Base-by-base conservation (phyloP, 2,797 vertebrate species). In the Chiroxiphia lanceolata region DNA sequence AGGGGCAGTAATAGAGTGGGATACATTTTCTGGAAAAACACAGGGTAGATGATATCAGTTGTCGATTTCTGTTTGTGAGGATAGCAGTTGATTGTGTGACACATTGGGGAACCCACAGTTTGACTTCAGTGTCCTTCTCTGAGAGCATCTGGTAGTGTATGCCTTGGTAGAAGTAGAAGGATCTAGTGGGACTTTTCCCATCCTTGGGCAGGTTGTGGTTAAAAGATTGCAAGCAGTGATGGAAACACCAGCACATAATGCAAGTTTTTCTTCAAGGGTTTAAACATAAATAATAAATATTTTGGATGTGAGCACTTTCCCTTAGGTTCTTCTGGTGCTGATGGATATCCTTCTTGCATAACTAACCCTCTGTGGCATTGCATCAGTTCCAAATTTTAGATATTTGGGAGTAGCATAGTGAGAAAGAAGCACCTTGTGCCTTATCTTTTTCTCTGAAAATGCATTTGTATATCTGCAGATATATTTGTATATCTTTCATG, bases 21-120 rank as follows among this genome's bases (percentile, higher is more conserved):
- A 69, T 83, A n/a, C 1, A 0, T 60, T 69, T 87, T 75, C 33
- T 78, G 63, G 25, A 29, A 75, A 22, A 75, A n/a, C 29, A 61
- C 6, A 20, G 33, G 26, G 23, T 26, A 45, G 33, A 21, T 74
- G 27, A 33, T 74, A 34, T 40, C 19, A 67, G 1, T 68, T 93
- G 57, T 36, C 9, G 48, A 85, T 42, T 63, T 78, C 22, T 78
- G 1, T 83, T 78, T 53, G 38, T 38, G 50, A 68, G 50, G 15
- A 48, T 48, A 50, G 64, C 44, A 47, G 47, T 2, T 92, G 83
- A 9, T 57, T 34, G 25, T 47, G 65, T n/a, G 67, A 33, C 40
- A 20, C 10, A 2, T 0, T 8, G 34, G n/a, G 44, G 36, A 63
- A 80, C 20, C 18, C 26, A 1, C 17, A 1, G 1, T 45, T 65